These are phyloP conservation scores for Drosophila ezoana DNA, from an alignment of 2,888 invertebrate genomes.

Conservation along the genomic window DNA sequence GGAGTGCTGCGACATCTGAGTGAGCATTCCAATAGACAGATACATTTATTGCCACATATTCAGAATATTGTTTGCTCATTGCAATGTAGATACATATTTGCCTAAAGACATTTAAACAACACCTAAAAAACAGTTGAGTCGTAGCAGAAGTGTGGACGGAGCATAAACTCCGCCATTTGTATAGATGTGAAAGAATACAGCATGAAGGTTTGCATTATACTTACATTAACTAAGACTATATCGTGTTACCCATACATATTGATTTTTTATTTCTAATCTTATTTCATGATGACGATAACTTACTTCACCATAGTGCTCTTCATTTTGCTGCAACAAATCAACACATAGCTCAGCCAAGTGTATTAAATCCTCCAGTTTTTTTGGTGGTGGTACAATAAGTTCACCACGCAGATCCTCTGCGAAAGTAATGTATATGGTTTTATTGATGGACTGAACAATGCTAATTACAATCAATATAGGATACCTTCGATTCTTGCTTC, in stretches of 20 bases:
- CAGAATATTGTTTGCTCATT: neutral
- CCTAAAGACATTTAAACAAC: slow-evolving; percentile 32
- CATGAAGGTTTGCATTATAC: slow-evolving; percentile 6
- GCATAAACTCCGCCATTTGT: neutral
- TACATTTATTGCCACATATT: slow-evolving; percentile 1
- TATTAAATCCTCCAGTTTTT: slow-evolving; percentile 97
- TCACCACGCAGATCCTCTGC: slow-evolving; percentile 93
- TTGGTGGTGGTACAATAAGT: slow-evolving; percentile 91
- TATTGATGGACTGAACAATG: neutral
- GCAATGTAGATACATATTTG: slow-evolving; percentile 10
- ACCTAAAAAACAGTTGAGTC: slow-evolving; percentile 10
- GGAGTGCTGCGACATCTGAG: slow-evolving; percentile 12
- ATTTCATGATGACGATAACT: slow-evolving; percentile 63
- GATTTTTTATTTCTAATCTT: neutral
- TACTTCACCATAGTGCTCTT: slow-evolving; percentile 99
- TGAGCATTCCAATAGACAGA: slow-evolving; percentile 12
- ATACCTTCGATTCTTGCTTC: slow-evolving; percentile 99
- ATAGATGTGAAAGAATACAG: neutral
- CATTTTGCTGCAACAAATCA: slow-evolving; percentile 99
- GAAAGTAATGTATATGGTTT: neutral
- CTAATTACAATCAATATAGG: neutral
- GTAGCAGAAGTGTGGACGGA: neutral
- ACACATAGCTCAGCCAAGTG: slow-evolving; percentile 99
- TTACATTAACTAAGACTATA: slow-evolving; percentile 13
- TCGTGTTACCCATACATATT: neutral